These are phyloP conservation scores for Chesias legatella DNA, from an alignment of 2,888 invertebrate species.

Conservation along the genomic window DNA sequence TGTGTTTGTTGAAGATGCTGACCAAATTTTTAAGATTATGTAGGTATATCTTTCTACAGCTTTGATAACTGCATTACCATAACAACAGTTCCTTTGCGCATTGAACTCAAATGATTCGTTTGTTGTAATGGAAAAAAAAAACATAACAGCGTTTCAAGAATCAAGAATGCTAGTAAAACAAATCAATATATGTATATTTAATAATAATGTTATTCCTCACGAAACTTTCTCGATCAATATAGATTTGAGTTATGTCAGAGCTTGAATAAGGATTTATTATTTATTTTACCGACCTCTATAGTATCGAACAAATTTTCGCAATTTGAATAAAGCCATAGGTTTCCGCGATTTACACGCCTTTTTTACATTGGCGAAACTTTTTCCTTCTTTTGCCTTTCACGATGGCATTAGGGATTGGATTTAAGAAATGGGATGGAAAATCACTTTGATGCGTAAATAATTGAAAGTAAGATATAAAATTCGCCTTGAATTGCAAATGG, in stretches of 20 bases:
- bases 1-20: no score
- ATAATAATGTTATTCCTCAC: no score
- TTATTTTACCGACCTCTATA: not conserved
- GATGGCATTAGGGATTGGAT: constrained; percentile 51
- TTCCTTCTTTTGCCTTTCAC: constrained; percentile 44
- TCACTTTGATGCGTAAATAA: constrained; percentile 59
- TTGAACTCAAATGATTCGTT: no score
- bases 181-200: no score
- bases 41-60: no score
- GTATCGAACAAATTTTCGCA: constrained; percentile 13
- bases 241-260: not conserved
- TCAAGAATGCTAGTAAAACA: no score
- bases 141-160: no score
- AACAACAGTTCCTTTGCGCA: no score
- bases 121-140: no score
- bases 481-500: constrained; percentile 23
- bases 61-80: no score
- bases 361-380: constrained; percentile 37
- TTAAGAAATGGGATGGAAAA: constrained; percentile 52
- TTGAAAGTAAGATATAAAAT: constrained; percentile 54
- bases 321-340: constrained; percentile 37
- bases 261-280: not conserved
- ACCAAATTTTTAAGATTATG: no score
- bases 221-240: not conserved
- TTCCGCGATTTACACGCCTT: constrained; percentile 14